These are phyloP conservation scores for Bovichtus variegatus DNA, from an alignment of 2,797 vertebrate species.

Conservation along the genomic window DNA sequence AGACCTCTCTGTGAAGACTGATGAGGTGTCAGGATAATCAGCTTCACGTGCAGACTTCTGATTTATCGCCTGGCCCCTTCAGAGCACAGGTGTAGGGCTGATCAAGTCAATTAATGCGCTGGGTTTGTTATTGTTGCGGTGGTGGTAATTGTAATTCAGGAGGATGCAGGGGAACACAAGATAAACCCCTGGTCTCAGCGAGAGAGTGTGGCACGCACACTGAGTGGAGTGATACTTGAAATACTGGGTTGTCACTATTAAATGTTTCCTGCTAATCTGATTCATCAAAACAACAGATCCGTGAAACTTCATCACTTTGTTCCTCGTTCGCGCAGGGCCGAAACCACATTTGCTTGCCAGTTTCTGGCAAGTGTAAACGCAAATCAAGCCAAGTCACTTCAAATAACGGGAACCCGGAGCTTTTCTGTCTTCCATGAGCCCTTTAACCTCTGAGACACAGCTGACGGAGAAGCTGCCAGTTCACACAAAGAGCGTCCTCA, in stretches of 20 bases:
- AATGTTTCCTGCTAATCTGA: conserved; percentile 1
- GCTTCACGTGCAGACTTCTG: conserved; percentile 86
- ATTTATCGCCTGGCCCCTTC: conserved; percentile 88
- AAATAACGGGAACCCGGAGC: conserved; percentile 49
- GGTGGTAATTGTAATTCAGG: conserved; percentile 57
- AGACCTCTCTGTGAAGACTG: conserved; percentile 84
- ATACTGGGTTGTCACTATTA: neutral
- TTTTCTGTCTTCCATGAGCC: conserved; percentile 44
- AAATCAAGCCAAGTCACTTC: conserved; percentile 38
- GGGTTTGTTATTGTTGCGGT: conserved; percentile 86
- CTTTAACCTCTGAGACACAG: conserved; percentile 72
- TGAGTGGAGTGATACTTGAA: neutral
- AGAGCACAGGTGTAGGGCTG: conserved; percentile 88
- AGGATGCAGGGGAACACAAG: conserved; percentile 23
- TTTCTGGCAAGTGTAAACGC: conserved; percentile 24
- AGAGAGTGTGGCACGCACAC: neutral
- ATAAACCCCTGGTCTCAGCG: too few relatives aligned
- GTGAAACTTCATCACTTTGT: conserved; percentile 32
- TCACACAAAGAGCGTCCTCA: conserved; percentile 78
- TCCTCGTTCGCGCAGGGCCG: conserved; percentile 1
- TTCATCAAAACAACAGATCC: neutral
- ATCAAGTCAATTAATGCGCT: conserved; percentile 89
- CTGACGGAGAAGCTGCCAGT: conserved; percentile 71
- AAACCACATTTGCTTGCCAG: conserved; percentile 8
- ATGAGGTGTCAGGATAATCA: conserved; percentile 89